A percentile compares a stretch with the other conserved stretches of the same genome.
phyloP scores from a whole-genome alignment of 2,888 invertebrate species.

The Dilophus febrilis region DNA sequence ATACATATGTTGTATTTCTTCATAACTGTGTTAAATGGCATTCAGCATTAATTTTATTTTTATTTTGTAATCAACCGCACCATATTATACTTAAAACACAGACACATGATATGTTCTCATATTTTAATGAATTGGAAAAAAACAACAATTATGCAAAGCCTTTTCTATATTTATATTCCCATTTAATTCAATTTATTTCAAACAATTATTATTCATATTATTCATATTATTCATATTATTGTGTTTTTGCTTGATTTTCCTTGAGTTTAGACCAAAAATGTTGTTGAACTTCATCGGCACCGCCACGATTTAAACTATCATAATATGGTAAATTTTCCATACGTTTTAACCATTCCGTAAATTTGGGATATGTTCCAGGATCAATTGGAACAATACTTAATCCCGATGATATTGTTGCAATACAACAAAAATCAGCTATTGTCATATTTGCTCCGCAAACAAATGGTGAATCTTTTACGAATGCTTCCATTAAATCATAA shows the following conservation, averaged over 20 bases:
- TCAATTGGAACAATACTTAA: constrained; percentile 31
- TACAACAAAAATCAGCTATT: constrained; percentile 33
- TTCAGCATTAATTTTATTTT: no score
- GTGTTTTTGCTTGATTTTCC: not conserved
- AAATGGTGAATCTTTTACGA: constrained; percentile 28
- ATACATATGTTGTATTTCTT: no score
- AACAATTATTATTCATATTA: no score
- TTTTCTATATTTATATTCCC: no score
- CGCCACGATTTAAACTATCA: constrained; percentile 27
- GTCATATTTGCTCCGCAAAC: constrained; percentile 30
- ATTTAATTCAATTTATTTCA: no score
- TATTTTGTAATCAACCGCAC: no score
- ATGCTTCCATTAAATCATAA: constrained; percentile 30
- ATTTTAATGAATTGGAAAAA: no score
- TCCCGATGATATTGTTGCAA: constrained; percentile 31
- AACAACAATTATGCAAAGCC: no score
- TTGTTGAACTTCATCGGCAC: constrained; percentile 12
- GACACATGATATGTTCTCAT: no score
- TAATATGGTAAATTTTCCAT: constrained; percentile 30
- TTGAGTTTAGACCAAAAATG: not conserved
- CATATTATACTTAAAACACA: no score
- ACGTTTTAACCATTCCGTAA: constrained; percentile 29
- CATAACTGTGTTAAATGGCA: no score
- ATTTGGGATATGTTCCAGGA: constrained; percentile 31
- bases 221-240: no score